These are phyloP conservation scores for Drosophila hawaiiensis DNA, from an alignment of 2,888 invertebrate species.

Conservation along the genomic window DNA sequence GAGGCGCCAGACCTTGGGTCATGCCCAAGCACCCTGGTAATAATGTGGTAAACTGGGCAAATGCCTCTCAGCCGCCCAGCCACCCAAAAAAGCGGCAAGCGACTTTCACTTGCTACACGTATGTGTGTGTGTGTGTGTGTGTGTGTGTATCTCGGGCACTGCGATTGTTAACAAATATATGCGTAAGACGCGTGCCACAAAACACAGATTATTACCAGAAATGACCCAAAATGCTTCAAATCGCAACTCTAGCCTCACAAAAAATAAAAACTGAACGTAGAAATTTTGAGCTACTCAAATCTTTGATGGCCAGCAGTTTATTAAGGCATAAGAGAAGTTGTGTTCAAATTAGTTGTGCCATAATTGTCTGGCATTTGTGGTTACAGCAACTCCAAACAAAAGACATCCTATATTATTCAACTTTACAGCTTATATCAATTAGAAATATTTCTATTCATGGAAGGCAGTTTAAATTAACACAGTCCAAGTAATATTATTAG, in stretches of 20 bases:
- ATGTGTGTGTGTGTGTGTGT: not conserved
- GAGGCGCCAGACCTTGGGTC: conserved; percentile 76
- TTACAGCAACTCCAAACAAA: not conserved
- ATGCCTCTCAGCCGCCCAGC: conserved; percentile 28
- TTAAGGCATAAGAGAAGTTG: not conserved
- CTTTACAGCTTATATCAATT: not conserved
- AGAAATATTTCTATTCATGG: not conserved
- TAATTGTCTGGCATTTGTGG: not conserved
- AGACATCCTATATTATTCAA: not conserved
- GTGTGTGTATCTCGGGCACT: conserved; percentile 10
- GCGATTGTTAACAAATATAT: conserved; percentile 65
- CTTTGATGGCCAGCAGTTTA: not conserved
- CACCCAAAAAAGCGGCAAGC: conserved; percentile 12
- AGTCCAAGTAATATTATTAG: not conserved
- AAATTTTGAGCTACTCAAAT: not conserved
- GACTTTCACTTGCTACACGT: conserved; percentile 6
- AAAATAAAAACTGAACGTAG: conserved; percentile 10
- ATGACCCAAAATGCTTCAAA: not conserved
- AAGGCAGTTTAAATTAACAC: not conserved
- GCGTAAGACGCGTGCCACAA: conserved; percentile 39
- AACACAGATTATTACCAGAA: conserved; percentile 38
- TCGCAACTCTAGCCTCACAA: conserved; percentile 3
- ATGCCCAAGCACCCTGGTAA: conserved; percentile 74
- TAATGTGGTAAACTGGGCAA: conserved; percentile 75
- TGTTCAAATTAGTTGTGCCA: not conserved